Conservation (phyloP, 2,888 invertebrate species). For the Dicranocentrus wangi region DNA sequence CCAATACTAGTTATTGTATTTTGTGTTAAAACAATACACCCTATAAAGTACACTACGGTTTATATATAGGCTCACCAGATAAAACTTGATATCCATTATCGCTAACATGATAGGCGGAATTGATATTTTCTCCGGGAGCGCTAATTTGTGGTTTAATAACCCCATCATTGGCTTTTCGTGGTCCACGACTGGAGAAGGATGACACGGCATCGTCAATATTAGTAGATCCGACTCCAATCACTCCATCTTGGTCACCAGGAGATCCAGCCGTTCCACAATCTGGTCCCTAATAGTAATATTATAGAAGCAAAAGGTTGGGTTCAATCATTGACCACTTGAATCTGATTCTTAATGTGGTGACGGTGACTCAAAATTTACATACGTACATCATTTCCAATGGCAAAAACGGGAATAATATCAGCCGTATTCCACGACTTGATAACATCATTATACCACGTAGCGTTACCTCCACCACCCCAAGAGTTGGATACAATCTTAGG, state of each 20-base stretch:
- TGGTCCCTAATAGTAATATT: constrained; percentile 36
- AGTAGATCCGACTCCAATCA: constrained; percentile 41
- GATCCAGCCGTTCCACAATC: constrained; percentile 16
- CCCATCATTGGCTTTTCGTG: constrained; percentile 15
- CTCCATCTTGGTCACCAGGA: constrained; percentile 26
- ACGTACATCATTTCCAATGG: constrained; percentile 39
- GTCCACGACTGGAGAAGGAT: constrained; percentile 41
- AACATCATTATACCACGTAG: constrained; percentile 35
- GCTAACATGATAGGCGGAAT: constrained; percentile 18
- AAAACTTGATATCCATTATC: constrained; percentile 39
- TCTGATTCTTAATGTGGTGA: no score
- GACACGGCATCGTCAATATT: constrained; percentile 31
- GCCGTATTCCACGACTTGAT: constrained; percentile 41
- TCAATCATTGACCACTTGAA: no score
- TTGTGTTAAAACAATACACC: no score
- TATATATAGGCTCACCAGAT: no score
- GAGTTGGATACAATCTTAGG: constrained; percentile 37
- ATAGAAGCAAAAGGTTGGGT: no score
- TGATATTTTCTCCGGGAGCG: constrained; percentile 45
- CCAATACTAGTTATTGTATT: no score
- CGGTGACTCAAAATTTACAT: no score
- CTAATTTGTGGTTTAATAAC: constrained; percentile 8
- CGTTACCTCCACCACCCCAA: constrained; percentile 52
- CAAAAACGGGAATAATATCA: constrained; percentile 35
- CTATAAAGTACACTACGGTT: no score